Evolutionary conservation across 2,113 vertebrate genomes (phyloP).

Genomic region (Microtus oregoni): DNA sequence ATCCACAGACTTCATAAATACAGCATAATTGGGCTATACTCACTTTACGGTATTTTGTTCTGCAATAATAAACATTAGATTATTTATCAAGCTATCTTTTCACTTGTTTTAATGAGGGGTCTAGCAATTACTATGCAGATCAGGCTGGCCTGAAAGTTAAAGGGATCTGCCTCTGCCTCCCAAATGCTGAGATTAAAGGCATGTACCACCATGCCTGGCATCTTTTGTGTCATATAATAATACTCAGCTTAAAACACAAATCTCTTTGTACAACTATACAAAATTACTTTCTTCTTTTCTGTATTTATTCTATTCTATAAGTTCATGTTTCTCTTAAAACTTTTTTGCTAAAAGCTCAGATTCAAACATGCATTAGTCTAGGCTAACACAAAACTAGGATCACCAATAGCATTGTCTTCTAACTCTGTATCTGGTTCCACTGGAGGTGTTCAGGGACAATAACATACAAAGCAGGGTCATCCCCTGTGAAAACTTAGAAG

Average conservation of each 20-base stretch:
- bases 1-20: neutral
- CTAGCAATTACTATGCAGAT: neutral
- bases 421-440: neutral
- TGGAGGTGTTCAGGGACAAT: neutral
- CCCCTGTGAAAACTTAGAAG: neutral
- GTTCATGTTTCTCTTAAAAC: neutral
- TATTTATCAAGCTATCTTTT: neutral
- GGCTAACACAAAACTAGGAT: neutral
- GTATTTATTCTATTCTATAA: neutral
- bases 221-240: neutral
- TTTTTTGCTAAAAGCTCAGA: neutral
- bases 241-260: neutral
- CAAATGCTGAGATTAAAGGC: neutral
- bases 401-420: neutral
- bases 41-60: neutral
- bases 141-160: neutral
- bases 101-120: neutral
- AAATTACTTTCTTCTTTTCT: neutral
- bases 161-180: neutral
- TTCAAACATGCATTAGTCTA: neutral
- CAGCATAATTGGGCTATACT: too few relatives aligned
- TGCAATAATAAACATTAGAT: neutral
- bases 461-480: neutral
- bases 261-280: neutral
- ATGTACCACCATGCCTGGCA: neutral